phyloP scores from a whole-genome alignment of 2,797 vertebrate genomes.

The Leuciscus waleckii region DNA sequence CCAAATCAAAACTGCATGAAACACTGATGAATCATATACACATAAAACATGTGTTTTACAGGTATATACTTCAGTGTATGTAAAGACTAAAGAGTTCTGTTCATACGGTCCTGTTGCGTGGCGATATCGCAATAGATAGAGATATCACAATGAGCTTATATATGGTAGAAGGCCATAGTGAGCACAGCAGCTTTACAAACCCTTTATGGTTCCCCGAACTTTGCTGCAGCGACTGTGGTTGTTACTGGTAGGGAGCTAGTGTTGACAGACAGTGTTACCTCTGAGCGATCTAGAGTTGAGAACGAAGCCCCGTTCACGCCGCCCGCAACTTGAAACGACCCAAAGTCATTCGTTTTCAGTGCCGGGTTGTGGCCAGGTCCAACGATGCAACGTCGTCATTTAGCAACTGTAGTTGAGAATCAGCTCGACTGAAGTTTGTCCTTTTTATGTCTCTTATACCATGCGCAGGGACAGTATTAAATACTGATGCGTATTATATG shows the following conservation, averaged over 20 bases:
- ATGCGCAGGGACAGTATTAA: background rate
- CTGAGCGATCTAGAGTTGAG: constrained; percentile 29
- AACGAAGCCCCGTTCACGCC: constrained; percentile 8
- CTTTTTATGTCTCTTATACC: background rate
- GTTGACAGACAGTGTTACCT: constrained; percentile 46
- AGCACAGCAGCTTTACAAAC: constrained; percentile 57
- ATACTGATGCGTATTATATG: background rate
- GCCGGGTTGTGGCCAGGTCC: background rate
- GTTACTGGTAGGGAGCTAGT: constrained; percentile 34
- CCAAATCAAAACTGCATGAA: constrained; percentile 61
- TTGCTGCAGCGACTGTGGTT: constrained; percentile 41
- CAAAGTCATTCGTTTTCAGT: constrained; percentile 6
- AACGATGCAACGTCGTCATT: background rate
- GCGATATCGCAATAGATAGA: constrained; percentile 50
- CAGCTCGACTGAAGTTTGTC: background rate
- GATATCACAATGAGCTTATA: constrained; percentile 58
- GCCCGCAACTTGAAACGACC: constrained; percentile 19
- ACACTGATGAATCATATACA: constrained; percentile 61
- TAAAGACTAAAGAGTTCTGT: constrained; percentile 56
- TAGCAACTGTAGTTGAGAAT: background rate
- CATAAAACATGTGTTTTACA: constrained; percentile 70
- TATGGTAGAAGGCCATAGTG: constrained; percentile 55
- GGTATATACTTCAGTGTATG: constrained; percentile 63
- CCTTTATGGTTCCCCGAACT: constrained; percentile 41
- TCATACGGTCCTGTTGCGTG: constrained; percentile 52